These are phyloP conservation scores for Echinometra lucunter DNA, from an alignment of 53 echinoderm and acorn worm species.

Conservation along the genomic window DNA sequence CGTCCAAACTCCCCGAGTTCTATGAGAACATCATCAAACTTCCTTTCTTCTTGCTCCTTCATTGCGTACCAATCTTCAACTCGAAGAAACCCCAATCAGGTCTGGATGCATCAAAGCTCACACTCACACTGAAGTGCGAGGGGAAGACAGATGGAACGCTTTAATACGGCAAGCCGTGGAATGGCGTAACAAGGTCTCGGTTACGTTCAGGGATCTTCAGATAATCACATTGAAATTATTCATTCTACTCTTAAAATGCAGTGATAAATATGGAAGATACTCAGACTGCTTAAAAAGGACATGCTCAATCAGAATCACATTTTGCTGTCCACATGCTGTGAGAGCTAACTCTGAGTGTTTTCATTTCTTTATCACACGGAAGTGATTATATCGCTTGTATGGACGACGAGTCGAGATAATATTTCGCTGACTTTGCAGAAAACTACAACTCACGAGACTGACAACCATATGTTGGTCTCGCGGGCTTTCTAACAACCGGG, in stretches of 20 bases:
- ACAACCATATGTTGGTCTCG: too few relatives aligned
- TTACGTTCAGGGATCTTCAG: background rate
- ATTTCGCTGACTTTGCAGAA: too few relatives aligned
- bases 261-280: too few relatives aligned
- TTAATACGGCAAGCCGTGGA: background rate
- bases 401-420: too few relatives aligned
- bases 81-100: background rate
- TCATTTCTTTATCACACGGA: too few relatives aligned
- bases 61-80: background rate
- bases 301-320: too few relatives aligned
- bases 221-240: background rate
- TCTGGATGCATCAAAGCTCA: background rate
- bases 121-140: background rate
- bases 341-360: too few relatives aligned
- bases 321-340: background rate
- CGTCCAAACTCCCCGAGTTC: conserved; percentile 61
- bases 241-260: background rate
- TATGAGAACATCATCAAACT: conserved; percentile 54
- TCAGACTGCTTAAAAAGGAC: too few relatives aligned
- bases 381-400: too few relatives aligned
- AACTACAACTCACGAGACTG: too few relatives aligned
- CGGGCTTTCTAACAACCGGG: too few relatives aligned
- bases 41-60: conserved; percentile 40
- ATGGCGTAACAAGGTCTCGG: conserved; percentile 22
- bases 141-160: background rate